Conservation (phyloP, 2,113 vertebrate genomes). For the Oceanites oceanicus region DNA sequence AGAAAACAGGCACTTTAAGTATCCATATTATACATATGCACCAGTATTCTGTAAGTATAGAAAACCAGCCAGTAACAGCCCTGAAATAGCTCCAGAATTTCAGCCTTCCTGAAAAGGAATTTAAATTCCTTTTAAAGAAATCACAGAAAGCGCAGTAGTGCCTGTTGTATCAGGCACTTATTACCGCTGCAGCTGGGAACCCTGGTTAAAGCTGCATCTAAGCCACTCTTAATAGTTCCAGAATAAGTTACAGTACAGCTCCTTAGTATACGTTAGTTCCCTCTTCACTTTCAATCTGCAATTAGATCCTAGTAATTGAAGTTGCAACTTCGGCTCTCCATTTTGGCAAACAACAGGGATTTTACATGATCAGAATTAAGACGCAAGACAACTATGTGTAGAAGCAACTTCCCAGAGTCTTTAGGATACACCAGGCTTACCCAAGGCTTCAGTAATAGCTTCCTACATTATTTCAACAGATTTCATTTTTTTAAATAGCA, state of each 20-base stretch:
- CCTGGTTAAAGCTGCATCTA: background rate
- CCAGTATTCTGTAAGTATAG: background rate
- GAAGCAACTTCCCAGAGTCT: background rate
- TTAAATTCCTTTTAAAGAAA: background rate
- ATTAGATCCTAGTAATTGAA: background rate
- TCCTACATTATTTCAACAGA: background rate
- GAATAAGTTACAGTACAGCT: background rate
- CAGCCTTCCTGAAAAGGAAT: background rate
- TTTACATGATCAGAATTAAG: background rate
- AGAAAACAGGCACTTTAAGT: conserved; percentile 27
- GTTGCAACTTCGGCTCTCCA: background rate
- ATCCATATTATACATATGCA: background rate
- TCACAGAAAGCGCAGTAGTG: background rate
- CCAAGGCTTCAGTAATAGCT: background rate
- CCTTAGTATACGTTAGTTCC: background rate
- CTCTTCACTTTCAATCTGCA: background rate
- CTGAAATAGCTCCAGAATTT: background rate
- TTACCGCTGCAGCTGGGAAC: background rate
- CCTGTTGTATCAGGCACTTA: background rate
- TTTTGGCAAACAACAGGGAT: background rate
- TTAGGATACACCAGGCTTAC: background rate
- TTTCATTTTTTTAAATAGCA: background rate
- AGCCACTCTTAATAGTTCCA: background rate
- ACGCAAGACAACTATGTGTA: background rate
- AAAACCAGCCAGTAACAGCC: background rate